Evolutionary conservation across 2,797 vertebrate species (phyloP), one percentile per base, ranked within the genome.

Genomic region (Myotis myotis): DNA sequence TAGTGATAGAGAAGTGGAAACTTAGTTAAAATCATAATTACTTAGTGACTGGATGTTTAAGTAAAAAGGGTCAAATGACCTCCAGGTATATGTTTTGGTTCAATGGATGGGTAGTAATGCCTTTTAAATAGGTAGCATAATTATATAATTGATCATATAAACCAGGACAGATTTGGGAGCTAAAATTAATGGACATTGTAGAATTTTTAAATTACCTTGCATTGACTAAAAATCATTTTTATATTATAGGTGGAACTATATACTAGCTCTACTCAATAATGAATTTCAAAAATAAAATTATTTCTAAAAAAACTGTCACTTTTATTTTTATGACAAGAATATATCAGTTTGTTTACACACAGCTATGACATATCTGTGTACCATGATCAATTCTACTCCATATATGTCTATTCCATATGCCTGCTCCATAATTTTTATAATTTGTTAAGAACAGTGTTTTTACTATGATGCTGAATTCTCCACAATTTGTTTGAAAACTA

Each of bases 251-350:
- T 83, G 38, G 49, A 76, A 55, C 4, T 70, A 23, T 76, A 36
- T 38, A 91, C 41, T 33, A 71, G 7, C 8, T 78, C 41, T n/a
- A 66, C 30, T 68, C 62, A 83, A 84, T 85, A 84, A 55, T 68
- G 11, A 71, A 93, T 93, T 85, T 89, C 47, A 78, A 86, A 87
- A 72, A 38, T 82, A 76, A 85, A 95, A 89, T 72, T 23, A 76
- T 82, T 85, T 76, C 38, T 85, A 41, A 83, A 96, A 96, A 96
- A 10, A 6, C 19, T 38, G 70, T 16, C 38, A n/a, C 10, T 90
- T 87, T n/a, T 51, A 57, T 47, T 95, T 94, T 80, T 22, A 75
- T 64, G 68, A 28, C 3, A 57, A 76, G 22, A 53, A 66, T 81
- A 41, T 70, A 53, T 82, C 30, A 60, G 47, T 22, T 55, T 78